A percentile compares a stretch with the other conserved stretches of the same genome.
Evolutionary conservation across 2,888 invertebrate genomes (phyloP).

Genomic region (Xylocampa areola): DNA sequence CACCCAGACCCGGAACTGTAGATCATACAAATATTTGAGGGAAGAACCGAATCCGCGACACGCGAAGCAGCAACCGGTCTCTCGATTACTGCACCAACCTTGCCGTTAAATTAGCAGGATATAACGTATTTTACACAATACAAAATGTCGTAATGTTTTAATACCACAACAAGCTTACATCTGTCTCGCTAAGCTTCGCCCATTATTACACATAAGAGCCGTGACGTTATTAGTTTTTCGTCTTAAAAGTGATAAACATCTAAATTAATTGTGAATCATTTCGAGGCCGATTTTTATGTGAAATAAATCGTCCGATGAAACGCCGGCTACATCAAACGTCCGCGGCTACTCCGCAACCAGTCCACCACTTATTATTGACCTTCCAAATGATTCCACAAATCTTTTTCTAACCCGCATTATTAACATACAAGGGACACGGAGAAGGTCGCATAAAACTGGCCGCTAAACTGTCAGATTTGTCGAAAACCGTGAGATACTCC

Average conservation of each 20-base stretch:
- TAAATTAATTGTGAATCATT: slow-evolving; percentile 83
- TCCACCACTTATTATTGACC: slow-evolving; percentile 66
- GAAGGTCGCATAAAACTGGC: slow-evolving; percentile 66
- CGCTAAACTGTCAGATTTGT: slow-evolving; percentile 66
- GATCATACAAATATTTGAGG: too few relatives aligned
- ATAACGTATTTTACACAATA: background rate
- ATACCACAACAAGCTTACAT: slow-evolving; percentile 25
- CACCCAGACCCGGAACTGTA: too few relatives aligned
- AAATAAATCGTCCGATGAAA: slow-evolving; percentile 79
- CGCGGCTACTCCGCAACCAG: slow-evolving; percentile 53
- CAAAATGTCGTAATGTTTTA: background rate
- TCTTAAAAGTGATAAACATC: slow-evolving; percentile 86
- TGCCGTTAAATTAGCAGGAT: too few relatives aligned
- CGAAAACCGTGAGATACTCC: slow-evolving; percentile 71
- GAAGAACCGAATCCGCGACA: too few relatives aligned
- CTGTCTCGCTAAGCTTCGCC: slow-evolving; percentile 29
- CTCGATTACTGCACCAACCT: too few relatives aligned
- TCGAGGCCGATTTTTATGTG: slow-evolving; percentile 79
- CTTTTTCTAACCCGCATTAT: slow-evolving; percentile 42
- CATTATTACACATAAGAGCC: slow-evolving; percentile 60
- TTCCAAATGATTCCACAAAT: slow-evolving; percentile 54
- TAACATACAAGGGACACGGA: slow-evolving; percentile 57
- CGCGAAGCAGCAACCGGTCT: too few relatives aligned
- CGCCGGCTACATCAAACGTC: slow-evolving; percentile 81
- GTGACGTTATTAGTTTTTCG: slow-evolving; percentile 84